Percentiles rank a stretch among this genome's conserved stretches.
Evolutionary conservation across 1,140 invertebrate genomes (phyloP).

Genomic region (Xylocopa sonorina): DNA sequence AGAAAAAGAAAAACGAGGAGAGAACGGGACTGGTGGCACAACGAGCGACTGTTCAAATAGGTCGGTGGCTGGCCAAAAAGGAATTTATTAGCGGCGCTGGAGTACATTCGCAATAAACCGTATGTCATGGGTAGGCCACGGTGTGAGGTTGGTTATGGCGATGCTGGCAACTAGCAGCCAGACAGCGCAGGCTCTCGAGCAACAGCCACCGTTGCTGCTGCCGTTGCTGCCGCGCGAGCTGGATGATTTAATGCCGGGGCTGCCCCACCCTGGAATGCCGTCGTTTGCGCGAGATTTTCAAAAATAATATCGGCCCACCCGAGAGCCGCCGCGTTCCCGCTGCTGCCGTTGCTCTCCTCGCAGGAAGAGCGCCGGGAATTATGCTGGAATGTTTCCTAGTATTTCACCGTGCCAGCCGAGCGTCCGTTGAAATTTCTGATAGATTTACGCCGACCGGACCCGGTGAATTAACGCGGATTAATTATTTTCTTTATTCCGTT

Average conservation of each 20-base stretch:
- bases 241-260: conserved; percentile 64
- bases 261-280: conserved; percentile 81
- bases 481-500: background rate
- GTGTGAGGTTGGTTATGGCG: conserved; percentile 77
- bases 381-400: conserved; percentile 53
- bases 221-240: conserved; percentile 45
- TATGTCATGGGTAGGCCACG: conserved; percentile 76
- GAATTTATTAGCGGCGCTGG: conserved; percentile 79
- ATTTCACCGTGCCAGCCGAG: conserved; percentile 19
- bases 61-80: conserved; percentile 69
- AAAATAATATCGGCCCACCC: conserved; percentile 75
- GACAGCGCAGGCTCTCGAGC: conserved; percentile 57
- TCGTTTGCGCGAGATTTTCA: conserved; percentile 79
- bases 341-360: conserved; percentile 33
- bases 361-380: conserved; percentile 51
- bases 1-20: background rate
- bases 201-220: conserved; percentile 55
- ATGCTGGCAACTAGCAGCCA: conserved; percentile 75
- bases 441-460: conserved; percentile 27
- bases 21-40: background rate
- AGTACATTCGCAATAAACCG: conserved; percentile 80
- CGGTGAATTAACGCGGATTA: conserved; percentile 20
- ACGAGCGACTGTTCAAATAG: conserved; percentile 66
- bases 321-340: conserved; percentile 22
- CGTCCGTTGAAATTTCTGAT: conserved; percentile 38